Evolutionary conservation across 2,888 invertebrate species (phyloP).

Genomic region (Calliphora vomitoria): DNA sequence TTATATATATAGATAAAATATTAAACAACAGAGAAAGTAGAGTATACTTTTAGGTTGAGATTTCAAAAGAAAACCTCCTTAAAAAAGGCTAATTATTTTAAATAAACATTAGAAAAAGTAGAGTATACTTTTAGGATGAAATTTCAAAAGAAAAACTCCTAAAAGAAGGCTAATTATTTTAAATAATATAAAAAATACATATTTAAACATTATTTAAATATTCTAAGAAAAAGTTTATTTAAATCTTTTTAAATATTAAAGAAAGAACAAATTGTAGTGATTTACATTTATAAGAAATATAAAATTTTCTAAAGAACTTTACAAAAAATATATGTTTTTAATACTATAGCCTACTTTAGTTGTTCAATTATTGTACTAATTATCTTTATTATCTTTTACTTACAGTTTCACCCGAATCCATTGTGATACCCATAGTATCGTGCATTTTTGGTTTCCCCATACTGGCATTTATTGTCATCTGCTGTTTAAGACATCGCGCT

Average conservation of each 20-base stretch:
- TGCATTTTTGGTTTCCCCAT: slow-evolving; percentile 96
- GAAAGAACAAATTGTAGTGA: no score
- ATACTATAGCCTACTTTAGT: background rate
- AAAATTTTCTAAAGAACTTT: no score
- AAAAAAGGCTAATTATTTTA: background rate
- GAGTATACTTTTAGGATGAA: no score
- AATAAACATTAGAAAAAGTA: no score
- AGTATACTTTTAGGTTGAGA: background rate
- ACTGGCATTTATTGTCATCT: slow-evolving; percentile 93
- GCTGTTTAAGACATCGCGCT: slow-evolving; percentile 92
- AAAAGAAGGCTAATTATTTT: background rate
- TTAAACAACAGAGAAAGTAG: no score
- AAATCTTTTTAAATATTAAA: no score
- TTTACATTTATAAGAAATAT: no score
- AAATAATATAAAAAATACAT: background rate
- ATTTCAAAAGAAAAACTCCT: no score
- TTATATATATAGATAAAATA: background rate
- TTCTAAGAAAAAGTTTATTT: no score
- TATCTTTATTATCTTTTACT: slow-evolving; percentile 75
- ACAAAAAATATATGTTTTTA: background rate
- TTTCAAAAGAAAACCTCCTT: background rate
- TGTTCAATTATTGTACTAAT: no score
- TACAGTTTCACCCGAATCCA: slow-evolving; percentile 94
- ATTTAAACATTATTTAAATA: no score
- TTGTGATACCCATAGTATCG: slow-evolving; percentile 94